These are phyloP conservation scores for Molorchus minor DNA, from an alignment of 2,888 invertebrate species.

Conservation along the genomic window DNA sequence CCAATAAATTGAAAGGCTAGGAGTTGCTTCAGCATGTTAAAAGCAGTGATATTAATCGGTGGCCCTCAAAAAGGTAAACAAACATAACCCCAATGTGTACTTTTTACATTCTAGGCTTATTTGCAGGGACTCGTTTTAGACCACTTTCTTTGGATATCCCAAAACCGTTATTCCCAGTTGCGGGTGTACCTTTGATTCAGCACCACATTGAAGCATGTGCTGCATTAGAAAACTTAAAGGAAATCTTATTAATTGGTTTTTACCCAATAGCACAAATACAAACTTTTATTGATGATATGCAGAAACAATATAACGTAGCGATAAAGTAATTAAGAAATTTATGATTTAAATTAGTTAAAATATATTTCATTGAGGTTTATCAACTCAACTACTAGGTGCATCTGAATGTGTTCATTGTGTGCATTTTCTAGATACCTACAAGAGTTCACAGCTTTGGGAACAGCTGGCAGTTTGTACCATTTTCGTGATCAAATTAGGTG, in stretches of 20 bases:
- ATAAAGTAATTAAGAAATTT: constrained; percentile 70
- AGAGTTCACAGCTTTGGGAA: constrained; percentile 94
- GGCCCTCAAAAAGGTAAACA: constrained; percentile 90
- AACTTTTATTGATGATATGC: constrained; percentile 87
- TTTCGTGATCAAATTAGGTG: constrained; percentile 94
- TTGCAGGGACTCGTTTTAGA: constrained; percentile 92
- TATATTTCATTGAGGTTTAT: neutral
- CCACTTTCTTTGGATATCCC: constrained; percentile 97
- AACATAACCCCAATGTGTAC: constrained; percentile 23
- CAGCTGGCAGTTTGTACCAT: constrained; percentile 96
- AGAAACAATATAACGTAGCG: constrained; percentile 80
- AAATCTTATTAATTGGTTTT: constrained; percentile 94
- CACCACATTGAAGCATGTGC: constrained; percentile 96
- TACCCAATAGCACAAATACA: constrained; percentile 87
- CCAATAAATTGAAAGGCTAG: no score
- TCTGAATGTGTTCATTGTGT: no score
- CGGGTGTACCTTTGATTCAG: constrained; percentile 94
- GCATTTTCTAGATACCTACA: constrained; percentile 88
- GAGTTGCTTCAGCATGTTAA: constrained; percentile 66
- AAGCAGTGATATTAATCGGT: constrained; percentile 91
- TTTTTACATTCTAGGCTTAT: constrained; percentile 13
- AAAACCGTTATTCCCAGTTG: constrained; percentile 97
- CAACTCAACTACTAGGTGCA: neutral
- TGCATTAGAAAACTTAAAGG: constrained; percentile 80
- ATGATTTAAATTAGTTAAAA: neutral